phyloP scores from a whole-genome alignment of 1,140 invertebrate genomes.

The Papilio glaucus region DNA sequence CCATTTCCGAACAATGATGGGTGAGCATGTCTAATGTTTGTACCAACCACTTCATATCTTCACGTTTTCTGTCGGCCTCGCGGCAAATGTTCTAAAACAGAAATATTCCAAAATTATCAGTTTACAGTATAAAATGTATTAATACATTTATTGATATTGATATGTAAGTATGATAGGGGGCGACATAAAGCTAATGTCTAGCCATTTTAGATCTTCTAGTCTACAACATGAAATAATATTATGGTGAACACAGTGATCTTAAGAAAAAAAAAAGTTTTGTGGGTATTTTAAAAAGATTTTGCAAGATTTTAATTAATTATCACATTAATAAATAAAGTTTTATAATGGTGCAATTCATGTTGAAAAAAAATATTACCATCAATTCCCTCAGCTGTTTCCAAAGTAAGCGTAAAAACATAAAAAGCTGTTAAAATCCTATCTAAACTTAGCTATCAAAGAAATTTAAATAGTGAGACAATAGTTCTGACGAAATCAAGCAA shows the following conservation, averaged over 20 bases:
- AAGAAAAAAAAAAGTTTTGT: too few relatives aligned
- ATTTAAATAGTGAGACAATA: not conserved
- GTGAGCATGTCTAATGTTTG: constrained; percentile 94
- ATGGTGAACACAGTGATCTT: too few relatives aligned
- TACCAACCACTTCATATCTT: constrained; percentile 97
- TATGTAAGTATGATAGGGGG: too few relatives aligned
- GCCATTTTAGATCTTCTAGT: not conserved
- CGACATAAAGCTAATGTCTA: too few relatives aligned
- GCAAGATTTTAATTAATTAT: too few relatives aligned
- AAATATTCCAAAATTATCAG: constrained; percentile 33
- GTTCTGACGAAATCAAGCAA: too few relatives aligned
- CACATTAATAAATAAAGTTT: too few relatives aligned
- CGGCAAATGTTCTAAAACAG: constrained; percentile 90
- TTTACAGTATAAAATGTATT: too few relatives aligned
- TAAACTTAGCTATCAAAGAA: constrained; percentile 30
- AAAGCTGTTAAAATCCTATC: constrained; percentile 16
- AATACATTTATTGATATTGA: too few relatives aligned
- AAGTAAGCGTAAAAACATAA: constrained; percentile 55
- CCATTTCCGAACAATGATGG: constrained; percentile 91
- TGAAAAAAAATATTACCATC: constrained; percentile 81
- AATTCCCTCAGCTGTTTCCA: constrained; percentile 83
- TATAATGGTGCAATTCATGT: not conserved
- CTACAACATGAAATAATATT: too few relatives aligned
- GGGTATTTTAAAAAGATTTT: too few relatives aligned
- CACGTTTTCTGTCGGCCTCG: constrained; percentile 94